A percentile compares a stretch with the other conserved stretches of the same genome.
Conservation (phyloP, 2,113 vertebrate species). For the Eulemur macaco region DNA sequence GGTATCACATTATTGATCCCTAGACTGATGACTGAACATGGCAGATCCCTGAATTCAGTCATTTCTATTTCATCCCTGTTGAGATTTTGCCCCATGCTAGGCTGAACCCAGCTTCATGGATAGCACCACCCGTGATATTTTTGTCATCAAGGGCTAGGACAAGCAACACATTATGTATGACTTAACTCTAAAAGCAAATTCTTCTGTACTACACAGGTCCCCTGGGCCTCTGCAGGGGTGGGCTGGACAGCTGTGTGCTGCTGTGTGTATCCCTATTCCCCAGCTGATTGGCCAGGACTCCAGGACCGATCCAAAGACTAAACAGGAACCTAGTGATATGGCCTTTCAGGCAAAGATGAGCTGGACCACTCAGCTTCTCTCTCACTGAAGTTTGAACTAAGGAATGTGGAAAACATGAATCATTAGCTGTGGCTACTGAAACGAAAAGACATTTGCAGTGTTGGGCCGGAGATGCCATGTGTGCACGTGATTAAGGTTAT, state of each 20-base stretch:
- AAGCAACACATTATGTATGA: not conserved
- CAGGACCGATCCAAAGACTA: not conserved
- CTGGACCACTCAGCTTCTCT: not conserved
- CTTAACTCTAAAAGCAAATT: not conserved
- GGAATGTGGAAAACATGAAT: not conserved
- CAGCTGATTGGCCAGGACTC: not conserved
- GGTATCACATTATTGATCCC: not conserved
- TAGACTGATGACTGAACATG: not conserved
- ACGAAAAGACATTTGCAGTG: not conserved
- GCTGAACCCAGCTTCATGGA: not conserved
- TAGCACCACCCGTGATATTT: not conserved
- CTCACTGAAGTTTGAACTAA: not conserved
- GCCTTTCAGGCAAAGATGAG: not conserved
- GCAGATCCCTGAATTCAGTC: not conserved
- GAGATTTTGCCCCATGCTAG: not conserved
- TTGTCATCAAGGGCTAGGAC: not conserved
- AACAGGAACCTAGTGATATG: not conserved
- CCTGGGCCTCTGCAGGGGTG: not conserved
- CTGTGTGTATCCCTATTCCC: not conserved
- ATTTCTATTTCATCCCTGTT: slow-evolving; percentile 6
- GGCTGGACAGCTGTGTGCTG: not conserved
- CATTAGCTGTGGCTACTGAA: not conserved
- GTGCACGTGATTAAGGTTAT: not conserved
- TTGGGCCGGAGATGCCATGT: not conserved
- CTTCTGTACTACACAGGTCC: not conserved